phyloP scores from a whole-genome alignment of 2,888 invertebrate genomes.

The Cephus runcator region DNA sequence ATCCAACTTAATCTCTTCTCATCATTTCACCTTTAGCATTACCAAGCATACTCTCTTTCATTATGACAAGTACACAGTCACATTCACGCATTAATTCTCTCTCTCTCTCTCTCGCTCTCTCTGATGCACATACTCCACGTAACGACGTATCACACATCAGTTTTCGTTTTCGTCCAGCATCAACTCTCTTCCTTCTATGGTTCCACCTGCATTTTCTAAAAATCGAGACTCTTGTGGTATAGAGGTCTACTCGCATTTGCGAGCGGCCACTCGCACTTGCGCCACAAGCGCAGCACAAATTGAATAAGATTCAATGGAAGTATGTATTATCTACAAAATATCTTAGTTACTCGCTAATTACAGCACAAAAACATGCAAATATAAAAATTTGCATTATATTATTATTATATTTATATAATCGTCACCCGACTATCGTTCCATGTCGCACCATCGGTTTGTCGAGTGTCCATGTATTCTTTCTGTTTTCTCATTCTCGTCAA shows the following conservation, averaged over 20 bases:
- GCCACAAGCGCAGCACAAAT: conserved; percentile 36
- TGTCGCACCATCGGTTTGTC: conserved; percentile 41
- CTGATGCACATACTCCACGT: conserved; percentile 9
- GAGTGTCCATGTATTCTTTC: conserved; percentile 28
- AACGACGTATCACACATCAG: conserved; percentile 34
- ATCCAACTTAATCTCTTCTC: not conserved
- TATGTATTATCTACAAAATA: conserved; percentile 64
- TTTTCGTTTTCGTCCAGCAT: conserved; percentile 19
- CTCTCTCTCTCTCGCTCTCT: conserved; percentile 14
- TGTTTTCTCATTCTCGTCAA: conserved; percentile 5
- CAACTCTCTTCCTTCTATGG: conserved; percentile 18
- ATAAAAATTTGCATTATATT: conserved; percentile 64
- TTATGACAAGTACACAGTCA: conserved; percentile 1
- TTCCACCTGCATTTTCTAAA: conserved; percentile 42
- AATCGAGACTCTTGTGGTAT: conserved; percentile 51
- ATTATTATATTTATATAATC: conserved; percentile 55
- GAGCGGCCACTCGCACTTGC: conserved; percentile 32
- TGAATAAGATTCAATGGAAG: conserved; percentile 62
- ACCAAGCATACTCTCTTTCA: not conserved
- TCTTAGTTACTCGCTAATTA: conserved; percentile 65
- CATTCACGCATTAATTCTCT: conserved; percentile 10
- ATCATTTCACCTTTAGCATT: not conserved
- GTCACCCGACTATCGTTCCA: conserved; percentile 43
- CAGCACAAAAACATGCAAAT: conserved; percentile 65
- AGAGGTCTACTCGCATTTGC: conserved; percentile 32